Evolutionary conservation across 2,888 invertebrate species (phyloP).

Genomic region (Trileptium ribeirensis): DNA sequence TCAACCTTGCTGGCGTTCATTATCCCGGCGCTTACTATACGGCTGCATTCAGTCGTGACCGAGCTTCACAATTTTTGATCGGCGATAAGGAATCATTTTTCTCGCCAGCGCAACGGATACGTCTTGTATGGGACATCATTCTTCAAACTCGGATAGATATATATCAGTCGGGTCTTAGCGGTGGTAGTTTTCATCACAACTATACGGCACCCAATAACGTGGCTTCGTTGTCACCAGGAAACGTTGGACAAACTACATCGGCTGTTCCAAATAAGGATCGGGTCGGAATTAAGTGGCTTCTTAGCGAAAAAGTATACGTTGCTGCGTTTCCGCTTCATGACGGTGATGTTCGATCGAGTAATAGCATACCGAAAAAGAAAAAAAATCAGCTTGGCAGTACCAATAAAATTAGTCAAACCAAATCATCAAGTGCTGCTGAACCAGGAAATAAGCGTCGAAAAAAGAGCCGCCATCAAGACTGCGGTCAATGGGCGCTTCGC

Average conservation of each 20-base stretch:
- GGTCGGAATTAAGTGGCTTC: conserved; percentile 21
- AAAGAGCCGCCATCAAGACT: neutral
- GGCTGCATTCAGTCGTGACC: conserved; percentile 67
- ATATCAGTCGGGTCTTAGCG: neutral
- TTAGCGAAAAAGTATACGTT: conserved; percentile 10
- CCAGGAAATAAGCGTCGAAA: neutral
- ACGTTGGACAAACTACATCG: neutral
- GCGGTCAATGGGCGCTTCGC: neutral
- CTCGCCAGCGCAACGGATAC: conserved; percentile 21
- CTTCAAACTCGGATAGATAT: conserved; percentile 7
- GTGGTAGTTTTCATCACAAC: neutral
- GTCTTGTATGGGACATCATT: conserved; percentile 24
- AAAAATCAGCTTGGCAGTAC: conserved; percentile 49
- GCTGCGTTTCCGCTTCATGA: conserved; percentile 25
- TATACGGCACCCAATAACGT: conserved; percentile 86
- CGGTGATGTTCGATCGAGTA: neutral
- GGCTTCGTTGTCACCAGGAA: conserved; percentile 19
- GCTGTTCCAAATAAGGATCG: neutral
- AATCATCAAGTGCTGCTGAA: neutral
- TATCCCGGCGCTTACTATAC: conserved; percentile 70
- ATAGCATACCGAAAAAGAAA: neutral
- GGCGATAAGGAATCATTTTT: conserved; percentile 15
- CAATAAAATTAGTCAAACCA: neutral
- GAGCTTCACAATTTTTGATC: conserved; percentile 16
- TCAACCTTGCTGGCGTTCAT: conserved; percentile 60